Evolutionary conservation across 2,113 vertebrate genomes (phyloP).

Genomic region (Plectropomus leopardus): DNA sequence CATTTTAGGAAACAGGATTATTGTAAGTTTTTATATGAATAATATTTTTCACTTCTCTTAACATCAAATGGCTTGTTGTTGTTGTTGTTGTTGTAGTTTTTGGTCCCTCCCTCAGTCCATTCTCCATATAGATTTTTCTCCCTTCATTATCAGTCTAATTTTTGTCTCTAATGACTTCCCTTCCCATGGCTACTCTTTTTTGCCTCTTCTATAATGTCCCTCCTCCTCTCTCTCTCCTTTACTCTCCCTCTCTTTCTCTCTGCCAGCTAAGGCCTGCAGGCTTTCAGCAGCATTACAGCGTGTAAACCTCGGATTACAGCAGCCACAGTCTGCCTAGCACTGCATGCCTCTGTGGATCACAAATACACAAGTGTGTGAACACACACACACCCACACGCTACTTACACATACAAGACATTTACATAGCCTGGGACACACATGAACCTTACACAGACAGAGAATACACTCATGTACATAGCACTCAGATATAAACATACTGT

Average conservation of each 20-base stretch:
- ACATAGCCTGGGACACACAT: slow-evolving; percentile 31
- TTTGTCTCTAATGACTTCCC: background rate
- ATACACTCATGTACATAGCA: slow-evolving; percentile 1
- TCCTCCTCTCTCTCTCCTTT: slow-evolving; percentile 30
- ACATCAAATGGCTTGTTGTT: background rate
- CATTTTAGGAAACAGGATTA: background rate
- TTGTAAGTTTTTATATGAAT: background rate
- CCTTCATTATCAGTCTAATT: slow-evolving; percentile 20
- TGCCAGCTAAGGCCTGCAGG: slow-evolving; percentile 79
- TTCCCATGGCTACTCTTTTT: slow-evolving; percentile 16
- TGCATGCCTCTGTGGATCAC: slow-evolving; percentile 77
- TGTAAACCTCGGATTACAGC: slow-evolving; percentile 84
- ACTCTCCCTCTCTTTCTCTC: slow-evolving; percentile 52
- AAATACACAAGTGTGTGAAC: slow-evolving; percentile 68
- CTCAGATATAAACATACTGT: background rate
- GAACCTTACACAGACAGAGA: slow-evolving; percentile 23
- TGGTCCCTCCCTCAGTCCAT: background rate
- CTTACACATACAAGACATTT: slow-evolving; percentile 43
- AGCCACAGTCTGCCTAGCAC: slow-evolving; percentile 69
- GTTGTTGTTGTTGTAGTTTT: too few species aligned
- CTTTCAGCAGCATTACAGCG: slow-evolving; percentile 81
- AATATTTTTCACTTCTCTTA: background rate
- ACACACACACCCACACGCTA: slow-evolving; percentile 49
- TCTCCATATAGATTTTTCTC: background rate
- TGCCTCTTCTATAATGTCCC: slow-evolving; percentile 46